Conservation (phyloP, 2,797 vertebrate genomes). For the Lagodon rhomboides region DNA sequence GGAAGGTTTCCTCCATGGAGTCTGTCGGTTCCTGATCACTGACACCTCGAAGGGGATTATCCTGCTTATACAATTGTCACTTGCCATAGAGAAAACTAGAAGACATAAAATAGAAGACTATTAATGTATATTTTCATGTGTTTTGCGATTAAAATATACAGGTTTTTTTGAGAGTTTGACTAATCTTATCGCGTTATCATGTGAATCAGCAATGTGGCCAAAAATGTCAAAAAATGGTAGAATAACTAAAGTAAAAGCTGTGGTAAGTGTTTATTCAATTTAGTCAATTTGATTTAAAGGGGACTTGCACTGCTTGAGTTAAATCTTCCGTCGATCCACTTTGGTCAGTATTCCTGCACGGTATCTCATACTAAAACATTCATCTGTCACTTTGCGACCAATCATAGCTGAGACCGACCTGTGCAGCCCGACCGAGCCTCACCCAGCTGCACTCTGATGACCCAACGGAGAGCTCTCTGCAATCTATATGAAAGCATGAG, state of each 20-base stretch:
- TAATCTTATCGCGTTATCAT: neutral
- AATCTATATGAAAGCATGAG: slow-evolving; percentile 44
- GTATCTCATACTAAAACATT: slow-evolving; percentile 31
- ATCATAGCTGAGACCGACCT: slow-evolving; percentile 7
- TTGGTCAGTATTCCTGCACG: neutral
- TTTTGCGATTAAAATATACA: too few relatives aligned
- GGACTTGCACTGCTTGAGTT: neutral
- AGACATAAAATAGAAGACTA: too few relatives aligned
- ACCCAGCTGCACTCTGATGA: neutral
- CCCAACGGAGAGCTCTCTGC: slow-evolving; percentile 31
- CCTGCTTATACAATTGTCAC: too few relatives aligned
- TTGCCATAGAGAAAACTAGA: too few relatives aligned
- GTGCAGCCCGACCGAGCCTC: slow-evolving; percentile 10
- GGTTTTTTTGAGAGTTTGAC: too few relatives aligned
- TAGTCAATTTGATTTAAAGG: neutral
- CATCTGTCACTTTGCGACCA: slow-evolving; percentile 37
- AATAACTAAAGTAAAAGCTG: neutral
- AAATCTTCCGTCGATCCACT: neutral
- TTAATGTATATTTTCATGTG: too few relatives aligned
- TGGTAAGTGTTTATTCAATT: neutral
- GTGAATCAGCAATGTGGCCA: neutral
- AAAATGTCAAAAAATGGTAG: neutral
- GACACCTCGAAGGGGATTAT: too few relatives aligned
- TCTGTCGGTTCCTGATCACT: too few relatives aligned
- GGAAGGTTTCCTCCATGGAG: too few relatives aligned